A percentile compares a stretch with the other conserved stretches of the same genome.
These are phyloP conservation scores for Nipponia nippon DNA, from an alignment of 2,113 vertebrate species.

Conservation along the genomic window DNA sequence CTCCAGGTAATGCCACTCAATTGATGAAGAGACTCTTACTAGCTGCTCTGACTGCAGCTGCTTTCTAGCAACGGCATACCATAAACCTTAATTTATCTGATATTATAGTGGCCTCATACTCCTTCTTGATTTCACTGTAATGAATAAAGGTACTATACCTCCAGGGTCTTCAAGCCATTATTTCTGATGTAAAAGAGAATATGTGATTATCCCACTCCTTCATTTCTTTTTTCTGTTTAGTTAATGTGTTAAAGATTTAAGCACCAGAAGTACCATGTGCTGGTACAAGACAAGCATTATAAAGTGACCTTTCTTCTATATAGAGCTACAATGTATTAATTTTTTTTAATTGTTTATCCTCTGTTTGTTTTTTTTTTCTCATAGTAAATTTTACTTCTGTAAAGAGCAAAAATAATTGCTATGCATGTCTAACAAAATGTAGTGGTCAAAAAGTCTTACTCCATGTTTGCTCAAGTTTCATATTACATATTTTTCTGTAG, in stretches of 20 bases:
- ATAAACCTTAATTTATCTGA: not conserved
- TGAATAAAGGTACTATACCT: not conserved
- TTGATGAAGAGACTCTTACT: not conserved
- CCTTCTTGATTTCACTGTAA: not conserved
- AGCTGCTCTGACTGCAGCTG: not conserved
- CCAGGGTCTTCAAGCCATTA: not conserved
- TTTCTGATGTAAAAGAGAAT: not conserved
- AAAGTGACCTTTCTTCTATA: not conserved
- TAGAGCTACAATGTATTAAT: fast-evolving
- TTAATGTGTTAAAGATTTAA: not conserved
- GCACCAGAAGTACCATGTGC: not conserved
- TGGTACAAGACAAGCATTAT: not conserved
- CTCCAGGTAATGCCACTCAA: not conserved
- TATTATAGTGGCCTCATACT: not conserved
- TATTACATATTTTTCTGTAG: not conserved
- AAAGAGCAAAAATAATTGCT: not conserved
- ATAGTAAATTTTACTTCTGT: not conserved
- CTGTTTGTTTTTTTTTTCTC: not conserved
- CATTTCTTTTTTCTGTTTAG: not conserved
- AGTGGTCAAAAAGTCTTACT: not conserved
- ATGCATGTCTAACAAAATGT: not conserved
- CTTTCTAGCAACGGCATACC: not conserved
- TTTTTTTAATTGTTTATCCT: not conserved
- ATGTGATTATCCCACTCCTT: not conserved
- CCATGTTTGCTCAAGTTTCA: not conserved